Conservation (phyloP, 2,113 vertebrate species). For the Chaetura pelagica region DNA sequence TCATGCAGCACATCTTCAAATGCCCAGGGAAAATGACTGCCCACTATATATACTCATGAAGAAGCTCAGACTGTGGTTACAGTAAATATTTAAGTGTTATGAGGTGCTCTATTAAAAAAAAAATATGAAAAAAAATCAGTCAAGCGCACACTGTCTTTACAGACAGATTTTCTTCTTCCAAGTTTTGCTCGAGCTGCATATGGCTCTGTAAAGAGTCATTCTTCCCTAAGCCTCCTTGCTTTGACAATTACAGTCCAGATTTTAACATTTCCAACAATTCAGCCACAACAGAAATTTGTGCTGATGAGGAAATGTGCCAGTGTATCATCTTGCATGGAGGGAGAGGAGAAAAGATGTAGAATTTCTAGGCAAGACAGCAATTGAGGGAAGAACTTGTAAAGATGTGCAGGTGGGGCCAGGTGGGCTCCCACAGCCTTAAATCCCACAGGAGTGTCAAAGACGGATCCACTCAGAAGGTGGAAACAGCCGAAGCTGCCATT, state of each 20-base stretch:
- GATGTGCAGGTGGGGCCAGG: background rate
- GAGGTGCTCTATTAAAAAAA: background rate
- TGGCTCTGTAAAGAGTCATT: background rate
- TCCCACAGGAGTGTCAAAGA: background rate
- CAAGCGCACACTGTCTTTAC: background rate
- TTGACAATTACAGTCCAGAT: conserved; percentile 8
- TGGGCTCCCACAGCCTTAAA: background rate
- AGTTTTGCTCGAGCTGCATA: background rate
- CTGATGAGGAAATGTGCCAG: background rate
- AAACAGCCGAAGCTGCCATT: background rate
- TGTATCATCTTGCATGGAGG: background rate
- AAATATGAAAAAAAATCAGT: background rate
- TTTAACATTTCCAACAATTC: conserved; percentile 6
- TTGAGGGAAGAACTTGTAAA: background rate
- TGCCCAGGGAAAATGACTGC: background rate
- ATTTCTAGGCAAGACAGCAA: background rate
- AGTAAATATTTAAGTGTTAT: background rate
- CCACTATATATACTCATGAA: background rate
- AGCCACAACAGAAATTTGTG: background rate
- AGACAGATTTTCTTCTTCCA: background rate
- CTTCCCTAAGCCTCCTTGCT: background rate
- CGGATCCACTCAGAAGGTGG: background rate
- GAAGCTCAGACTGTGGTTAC: background rate
- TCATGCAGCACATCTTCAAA: background rate
- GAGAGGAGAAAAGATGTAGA: background rate